A percentile compares a stretch with the other conserved stretches of the same genome.
Evolutionary conservation across 2,113 vertebrate species (phyloP).

Genomic region (Thomomys bottae): DNA sequence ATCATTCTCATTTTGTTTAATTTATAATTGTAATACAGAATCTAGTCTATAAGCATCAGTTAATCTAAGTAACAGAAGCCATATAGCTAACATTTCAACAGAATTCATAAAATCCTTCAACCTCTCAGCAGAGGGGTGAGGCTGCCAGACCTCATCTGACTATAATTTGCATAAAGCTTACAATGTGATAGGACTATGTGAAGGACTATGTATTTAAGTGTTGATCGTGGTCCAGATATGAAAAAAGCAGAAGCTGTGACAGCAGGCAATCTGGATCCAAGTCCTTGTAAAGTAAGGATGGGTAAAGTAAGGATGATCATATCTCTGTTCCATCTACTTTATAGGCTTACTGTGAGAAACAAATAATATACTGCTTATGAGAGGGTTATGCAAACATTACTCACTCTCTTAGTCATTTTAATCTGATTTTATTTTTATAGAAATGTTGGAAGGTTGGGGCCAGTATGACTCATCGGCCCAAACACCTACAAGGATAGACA

Average conservation of each 20-base stretch:
- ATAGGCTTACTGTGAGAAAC: conserved; percentile 28
- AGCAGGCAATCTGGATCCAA: neutral
- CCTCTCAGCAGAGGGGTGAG: neutral
- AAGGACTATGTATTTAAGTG: neutral
- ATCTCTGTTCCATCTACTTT: neutral
- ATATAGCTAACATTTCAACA: conserved; percentile 27
- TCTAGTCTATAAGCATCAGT: neutral
- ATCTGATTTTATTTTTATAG: conserved; percentile 63
- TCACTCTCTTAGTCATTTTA: conserved; percentile 68
- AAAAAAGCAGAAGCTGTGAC: neutral
- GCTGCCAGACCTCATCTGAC: neutral
- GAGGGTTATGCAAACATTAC: conserved; percentile 58
- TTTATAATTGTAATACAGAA: conserved; percentile 26
- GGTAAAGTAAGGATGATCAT: neutral
- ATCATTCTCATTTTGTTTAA: conserved; percentile 31
- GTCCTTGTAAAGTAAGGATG: neutral
- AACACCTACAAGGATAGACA: conserved; percentile 50
- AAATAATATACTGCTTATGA: conserved; percentile 44
- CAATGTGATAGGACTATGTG: neutral
- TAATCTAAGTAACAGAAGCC: conserved; percentile 14
- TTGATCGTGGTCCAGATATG: neutral
- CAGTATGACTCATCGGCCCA: conserved; percentile 46
- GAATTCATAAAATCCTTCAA: neutral
- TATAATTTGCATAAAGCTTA: neutral
- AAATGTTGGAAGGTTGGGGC: conserved; percentile 53